Conservation (phyloP, 2,113 vertebrate species). For the Embiotoca jacksoni region DNA sequence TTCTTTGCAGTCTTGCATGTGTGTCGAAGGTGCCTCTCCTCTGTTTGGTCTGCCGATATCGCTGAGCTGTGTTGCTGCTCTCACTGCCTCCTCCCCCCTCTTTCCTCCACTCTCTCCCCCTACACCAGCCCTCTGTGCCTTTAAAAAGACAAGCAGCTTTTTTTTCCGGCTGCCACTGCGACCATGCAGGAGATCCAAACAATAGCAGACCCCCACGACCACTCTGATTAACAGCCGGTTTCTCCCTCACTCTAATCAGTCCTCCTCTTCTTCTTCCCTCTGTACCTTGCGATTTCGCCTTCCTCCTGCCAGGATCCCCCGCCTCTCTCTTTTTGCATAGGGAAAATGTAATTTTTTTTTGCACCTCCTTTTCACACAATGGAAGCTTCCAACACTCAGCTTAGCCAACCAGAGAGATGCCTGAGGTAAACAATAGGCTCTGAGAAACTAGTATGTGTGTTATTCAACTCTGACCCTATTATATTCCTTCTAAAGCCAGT, state of each 20-base stretch:
- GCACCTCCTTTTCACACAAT: constrained; percentile 71
- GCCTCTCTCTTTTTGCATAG: constrained; percentile 6
- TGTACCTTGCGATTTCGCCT: constrained; percentile 18
- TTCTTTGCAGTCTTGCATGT: constrained; percentile 41
- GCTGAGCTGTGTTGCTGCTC: constrained; percentile 73
- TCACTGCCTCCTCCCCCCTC: constrained; percentile 76
- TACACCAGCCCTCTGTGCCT: constrained; percentile 70
- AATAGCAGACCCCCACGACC: constrained; percentile 73
- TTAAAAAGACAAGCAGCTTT: constrained; percentile 83
- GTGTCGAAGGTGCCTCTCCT: constrained; percentile 57
- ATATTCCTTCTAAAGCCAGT: constrained; percentile 6
- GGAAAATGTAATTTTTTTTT: constrained; percentile 32
- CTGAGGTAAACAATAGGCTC: constrained; percentile 78
- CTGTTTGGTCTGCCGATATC: constrained; percentile 68
- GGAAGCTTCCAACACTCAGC: constrained; percentile 67
- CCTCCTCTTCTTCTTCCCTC: background rate
- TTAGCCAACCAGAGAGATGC: constrained; percentile 66
- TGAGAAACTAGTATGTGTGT: constrained; percentile 54
- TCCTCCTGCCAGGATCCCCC: constrained; percentile 10
- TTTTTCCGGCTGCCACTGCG: constrained; percentile 41
- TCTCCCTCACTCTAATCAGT: constrained; percentile 26
- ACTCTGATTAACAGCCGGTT: constrained; percentile 29
- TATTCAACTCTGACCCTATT: constrained; percentile 41
- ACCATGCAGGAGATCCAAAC: constrained; percentile 68
- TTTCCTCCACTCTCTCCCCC: constrained; percentile 64